Conservation (phyloP, 2,113 vertebrate species). For the Hyperopisus bebe region DNA sequence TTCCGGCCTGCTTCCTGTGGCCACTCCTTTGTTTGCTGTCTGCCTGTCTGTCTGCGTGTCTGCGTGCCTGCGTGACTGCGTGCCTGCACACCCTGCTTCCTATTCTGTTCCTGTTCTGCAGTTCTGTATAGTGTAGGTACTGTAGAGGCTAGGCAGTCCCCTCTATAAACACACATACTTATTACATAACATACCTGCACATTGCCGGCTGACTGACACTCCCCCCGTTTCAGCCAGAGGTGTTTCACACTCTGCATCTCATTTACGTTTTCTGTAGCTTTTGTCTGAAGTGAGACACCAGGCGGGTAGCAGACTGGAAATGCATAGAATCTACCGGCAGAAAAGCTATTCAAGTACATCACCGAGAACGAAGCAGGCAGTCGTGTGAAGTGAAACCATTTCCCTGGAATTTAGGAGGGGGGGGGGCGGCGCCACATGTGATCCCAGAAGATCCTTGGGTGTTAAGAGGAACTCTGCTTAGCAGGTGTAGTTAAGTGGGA, state of each 20-base stretch:
- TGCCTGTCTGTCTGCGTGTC: neutral
- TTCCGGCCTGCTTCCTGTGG: neutral
- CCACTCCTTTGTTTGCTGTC: neutral
- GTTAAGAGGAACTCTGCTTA: too few relatives aligned
- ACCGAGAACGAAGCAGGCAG: neutral
- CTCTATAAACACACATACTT: too few relatives aligned
- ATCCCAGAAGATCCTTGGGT: too few relatives aligned
- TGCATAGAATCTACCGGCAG: neutral
- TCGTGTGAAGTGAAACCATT: too few relatives aligned
- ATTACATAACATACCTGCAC: too few relatives aligned
- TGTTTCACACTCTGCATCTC: neutral
- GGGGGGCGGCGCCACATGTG: too few relatives aligned
- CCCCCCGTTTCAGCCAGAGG: too few relatives aligned
- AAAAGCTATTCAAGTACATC: neutral
- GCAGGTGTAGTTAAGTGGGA: too few relatives aligned
- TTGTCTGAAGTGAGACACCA: neutral
- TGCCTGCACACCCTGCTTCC: neutral
- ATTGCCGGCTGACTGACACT: too few relatives aligned
- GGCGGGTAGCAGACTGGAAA: neutral
- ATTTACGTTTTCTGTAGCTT: neutral
- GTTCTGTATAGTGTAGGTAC: neutral
- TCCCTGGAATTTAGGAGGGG: too few relatives aligned
- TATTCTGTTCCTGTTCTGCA: neutral
- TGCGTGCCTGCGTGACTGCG: neutral
- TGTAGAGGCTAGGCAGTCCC: too few relatives aligned